Evolutionary conservation across 2,888 invertebrate species (phyloP).

Genomic region (Drepana falcataria): DNA sequence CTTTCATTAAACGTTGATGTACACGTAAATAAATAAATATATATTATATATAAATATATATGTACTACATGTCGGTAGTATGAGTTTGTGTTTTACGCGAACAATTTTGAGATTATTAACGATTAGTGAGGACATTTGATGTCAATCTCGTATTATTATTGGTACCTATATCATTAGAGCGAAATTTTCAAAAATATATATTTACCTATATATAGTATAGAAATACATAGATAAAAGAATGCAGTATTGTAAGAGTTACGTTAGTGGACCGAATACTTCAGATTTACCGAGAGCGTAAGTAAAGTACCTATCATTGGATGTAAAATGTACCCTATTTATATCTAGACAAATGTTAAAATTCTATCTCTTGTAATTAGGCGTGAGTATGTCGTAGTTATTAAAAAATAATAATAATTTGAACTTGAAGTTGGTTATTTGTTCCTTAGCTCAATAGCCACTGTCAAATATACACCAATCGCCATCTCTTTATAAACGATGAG

Average conservation of each 20-base stretch:
- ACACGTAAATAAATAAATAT: constrained; percentile 29
- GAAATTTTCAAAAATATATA: constrained; percentile 36
- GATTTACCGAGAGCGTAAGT: not conserved
- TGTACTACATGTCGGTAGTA: constrained; percentile 6
- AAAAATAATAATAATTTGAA: constrained; percentile 37
- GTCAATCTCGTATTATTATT: constrained; percentile 36
- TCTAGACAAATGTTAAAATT: constrained; percentile 33
- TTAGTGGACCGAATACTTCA: not conserved
- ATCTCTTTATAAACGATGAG: not conserved
- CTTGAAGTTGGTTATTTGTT: constrained; percentile 33
- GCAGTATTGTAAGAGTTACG: constrained; percentile 40
- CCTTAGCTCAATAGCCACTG: constrained; percentile 9
- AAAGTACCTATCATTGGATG: not conserved
- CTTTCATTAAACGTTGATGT: constrained; percentile 46
- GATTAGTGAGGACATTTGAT: constrained; percentile 65
- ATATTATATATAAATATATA: constrained; percentile 14
- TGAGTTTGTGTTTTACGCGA: constrained; percentile 31
- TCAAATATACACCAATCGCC: no score
- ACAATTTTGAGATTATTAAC: constrained; percentile 65
- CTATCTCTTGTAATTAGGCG: constrained; percentile 20
- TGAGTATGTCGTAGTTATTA: constrained; percentile 36
- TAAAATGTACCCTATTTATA: constrained; percentile 40
- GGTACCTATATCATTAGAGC: constrained; percentile 4
- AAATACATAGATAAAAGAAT: constrained; percentile 4
- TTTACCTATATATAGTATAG: not conserved